phyloP scores from a whole-genome alignment of 2,888 invertebrate genomes.

The Rhodophaea formosa region DNA sequence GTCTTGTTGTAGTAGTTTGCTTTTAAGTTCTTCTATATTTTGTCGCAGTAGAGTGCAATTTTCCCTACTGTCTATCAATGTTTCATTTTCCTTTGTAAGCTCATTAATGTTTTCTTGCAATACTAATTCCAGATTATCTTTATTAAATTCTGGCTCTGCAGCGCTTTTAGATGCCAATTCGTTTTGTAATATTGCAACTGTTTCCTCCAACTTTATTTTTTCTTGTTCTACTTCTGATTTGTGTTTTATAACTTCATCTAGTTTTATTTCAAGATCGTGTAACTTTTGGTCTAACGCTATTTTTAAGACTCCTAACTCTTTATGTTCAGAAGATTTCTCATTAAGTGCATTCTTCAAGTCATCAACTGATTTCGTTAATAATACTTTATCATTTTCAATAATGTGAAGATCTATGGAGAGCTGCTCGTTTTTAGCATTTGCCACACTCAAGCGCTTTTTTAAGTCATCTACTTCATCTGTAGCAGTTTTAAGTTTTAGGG shows the following conservation, averaged over 20 bases:
- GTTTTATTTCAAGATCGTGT: constrained; percentile 47
- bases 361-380: constrained; percentile 66
- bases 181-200: constrained; percentile 35
- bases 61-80: constrained; percentile 29
- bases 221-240: constrained; percentile 46
- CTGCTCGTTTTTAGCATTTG: constrained; percentile 71
- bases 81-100: constrained; percentile 41
- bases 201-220: constrained; percentile 43
- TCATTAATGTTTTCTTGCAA: constrained; percentile 36
- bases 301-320: constrained; percentile 48
- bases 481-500: constrained; percentile 49
- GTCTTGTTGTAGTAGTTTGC: constrained; percentile 43
- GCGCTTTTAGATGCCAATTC: constrained; percentile 28
- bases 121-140: constrained; percentile 28
- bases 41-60: constrained; percentile 36
- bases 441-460: constrained; percentile 54
- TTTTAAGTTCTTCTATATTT: constrained; percentile 43
- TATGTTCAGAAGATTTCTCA: constrained; percentile 42
- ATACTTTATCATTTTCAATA: constrained; percentile 74
- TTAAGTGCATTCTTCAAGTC: constrained; percentile 61
- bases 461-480: constrained; percentile 66
- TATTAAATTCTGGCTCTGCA: constrained; percentile 31
- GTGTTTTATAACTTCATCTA: constrained; percentile 41
- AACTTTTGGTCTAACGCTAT: constrained; percentile 55
- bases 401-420: constrained; percentile 76